Conservation (phyloP, 2,113 vertebrate genomes). For the Castor canadensis region DNA sequence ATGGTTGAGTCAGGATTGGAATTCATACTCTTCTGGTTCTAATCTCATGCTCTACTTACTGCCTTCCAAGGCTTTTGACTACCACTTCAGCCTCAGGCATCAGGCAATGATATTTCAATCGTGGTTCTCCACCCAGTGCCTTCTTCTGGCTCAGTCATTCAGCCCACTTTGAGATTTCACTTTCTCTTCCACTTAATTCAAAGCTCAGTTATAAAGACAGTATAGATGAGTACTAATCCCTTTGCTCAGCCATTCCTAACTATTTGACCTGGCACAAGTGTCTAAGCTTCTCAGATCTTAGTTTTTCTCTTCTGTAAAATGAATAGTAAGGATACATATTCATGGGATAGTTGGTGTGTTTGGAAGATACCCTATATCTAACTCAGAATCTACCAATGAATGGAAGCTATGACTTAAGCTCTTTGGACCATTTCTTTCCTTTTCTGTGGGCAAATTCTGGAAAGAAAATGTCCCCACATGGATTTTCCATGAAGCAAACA, state of each 20-base stretch:
- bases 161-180: constrained; percentile 59
- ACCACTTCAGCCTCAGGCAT: background rate
- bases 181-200: constrained; percentile 79
- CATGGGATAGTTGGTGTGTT: background rate
- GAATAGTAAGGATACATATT: background rate
- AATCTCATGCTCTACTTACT: background rate
- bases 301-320: background rate
- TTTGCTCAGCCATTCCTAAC: background rate
- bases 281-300: background rate
- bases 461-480: constrained; percentile 63
- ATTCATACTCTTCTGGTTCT: background rate
- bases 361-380: background rate
- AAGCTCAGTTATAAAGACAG: constrained; percentile 66
- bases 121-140: constrained; percentile 66
- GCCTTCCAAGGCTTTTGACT: background rate
- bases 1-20: background rate
- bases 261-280: background rate
- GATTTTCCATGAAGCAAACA: constrained; percentile 74
- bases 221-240: background rate
- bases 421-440: constrained; percentile 73
- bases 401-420: background rate
- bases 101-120: constrained; percentile 79
- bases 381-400: background rate
- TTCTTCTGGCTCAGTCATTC: constrained; percentile 52
- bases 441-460: constrained; percentile 67